phyloP scores from a whole-genome alignment of 2,113 vertebrate genomes.

The Percina caprodes region DNA sequence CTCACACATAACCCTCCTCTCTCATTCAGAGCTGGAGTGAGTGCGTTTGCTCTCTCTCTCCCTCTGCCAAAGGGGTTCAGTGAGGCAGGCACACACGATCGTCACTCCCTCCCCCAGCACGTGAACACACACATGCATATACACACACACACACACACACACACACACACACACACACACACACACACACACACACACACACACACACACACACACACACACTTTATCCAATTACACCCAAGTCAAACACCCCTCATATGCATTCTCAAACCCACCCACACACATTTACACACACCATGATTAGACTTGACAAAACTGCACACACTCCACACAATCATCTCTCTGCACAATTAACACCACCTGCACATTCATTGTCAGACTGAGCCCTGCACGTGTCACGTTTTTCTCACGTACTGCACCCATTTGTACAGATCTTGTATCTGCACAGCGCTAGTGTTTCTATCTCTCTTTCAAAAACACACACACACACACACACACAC shows the following conservation, averaged over 20 bases:
- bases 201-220: slow-evolving; percentile 27
- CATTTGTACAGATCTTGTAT: slow-evolving; percentile 10
- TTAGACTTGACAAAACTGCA: slow-evolving; percentile 55
- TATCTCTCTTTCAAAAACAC: not conserved
- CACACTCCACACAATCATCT: slow-evolving; percentile 50
- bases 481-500: not conserved
- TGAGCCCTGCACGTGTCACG: slow-evolving; percentile 39
- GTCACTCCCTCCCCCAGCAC: slow-evolving; percentile 68
- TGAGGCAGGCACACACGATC: slow-evolving; percentile 74
- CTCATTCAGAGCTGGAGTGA: slow-evolving; percentile 64
- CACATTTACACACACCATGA: slow-evolving; percentile 41
- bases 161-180: slow-evolving; percentile 36
- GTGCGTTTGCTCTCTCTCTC: slow-evolving; percentile 53
- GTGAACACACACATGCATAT: slow-evolving; percentile 25
- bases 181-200: slow-evolving; percentile 36
- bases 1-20: slow-evolving; percentile 68
- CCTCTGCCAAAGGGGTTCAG: slow-evolving; percentile 72
- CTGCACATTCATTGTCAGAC: slow-evolving; percentile 68
- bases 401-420: slow-evolving; percentile 51
- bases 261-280: slow-evolving; percentile 55
- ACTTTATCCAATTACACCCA: slow-evolving; percentile 60
- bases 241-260: slow-evolving; percentile 56
- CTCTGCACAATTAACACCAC: slow-evolving; percentile 73
- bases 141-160: slow-evolving; percentile 20
- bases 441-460: slow-evolving; percentile 14